phyloP scores from a whole-genome alignment of 2,113 vertebrate genomes.

The Chaetops frenatus region DNA sequence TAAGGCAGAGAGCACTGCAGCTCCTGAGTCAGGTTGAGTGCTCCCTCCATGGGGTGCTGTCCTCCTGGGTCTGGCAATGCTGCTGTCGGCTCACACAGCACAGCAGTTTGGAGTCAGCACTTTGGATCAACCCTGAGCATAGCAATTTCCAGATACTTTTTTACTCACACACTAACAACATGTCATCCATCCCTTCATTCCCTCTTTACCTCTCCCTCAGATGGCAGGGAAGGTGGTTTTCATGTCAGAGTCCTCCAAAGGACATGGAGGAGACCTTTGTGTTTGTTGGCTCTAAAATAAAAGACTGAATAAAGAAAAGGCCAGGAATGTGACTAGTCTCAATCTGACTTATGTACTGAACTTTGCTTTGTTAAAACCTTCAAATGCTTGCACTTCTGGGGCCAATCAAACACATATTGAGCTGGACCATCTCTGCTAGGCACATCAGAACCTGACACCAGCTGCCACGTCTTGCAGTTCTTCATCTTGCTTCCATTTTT shows the following conservation, averaged over 20 bases:
- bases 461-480: neutral
- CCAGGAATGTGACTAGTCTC: neutral
- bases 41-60: fast-evolving
- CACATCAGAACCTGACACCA: neutral
- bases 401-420: neutral
- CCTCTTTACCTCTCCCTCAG: neutral
- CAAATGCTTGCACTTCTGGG: neutral
- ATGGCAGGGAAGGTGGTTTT: neutral
- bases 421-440: neutral
- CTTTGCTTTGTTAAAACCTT: neutral
- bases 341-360: neutral
- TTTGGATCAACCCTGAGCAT: fast-evolving
- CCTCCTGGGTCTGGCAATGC: neutral
- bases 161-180: neutral
- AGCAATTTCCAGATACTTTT: neutral
- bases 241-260: neutral
- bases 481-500: neutral
- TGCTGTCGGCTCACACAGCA: neutral
- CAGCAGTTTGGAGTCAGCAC: fast-evolving
- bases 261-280: neutral
- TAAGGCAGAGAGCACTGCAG: neutral
- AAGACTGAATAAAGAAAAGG: neutral
- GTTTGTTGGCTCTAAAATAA: neutral
- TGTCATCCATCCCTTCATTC: neutral
- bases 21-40: fast-evolving